phyloP scores from a whole-genome alignment of 2,113 vertebrate species.

The Aptenodytes forsteri region DNA sequence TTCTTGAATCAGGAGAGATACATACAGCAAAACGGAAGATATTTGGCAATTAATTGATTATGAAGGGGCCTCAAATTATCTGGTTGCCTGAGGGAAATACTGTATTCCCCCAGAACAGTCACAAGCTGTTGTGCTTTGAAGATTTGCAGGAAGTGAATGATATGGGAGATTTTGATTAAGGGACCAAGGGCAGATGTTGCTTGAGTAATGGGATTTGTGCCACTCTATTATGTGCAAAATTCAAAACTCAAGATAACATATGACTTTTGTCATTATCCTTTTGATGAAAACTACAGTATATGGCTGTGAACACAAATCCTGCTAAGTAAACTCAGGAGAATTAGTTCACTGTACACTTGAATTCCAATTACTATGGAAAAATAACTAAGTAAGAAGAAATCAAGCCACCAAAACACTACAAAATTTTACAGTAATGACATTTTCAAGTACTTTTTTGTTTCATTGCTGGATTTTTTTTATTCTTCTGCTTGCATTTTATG shows the following conservation, averaged over 20 bases:
- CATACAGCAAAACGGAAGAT: not conserved
- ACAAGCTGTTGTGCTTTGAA: constrained; percentile 36
- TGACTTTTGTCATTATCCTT: constrained; percentile 55
- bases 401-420: not conserved
- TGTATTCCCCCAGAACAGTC: not conserved
- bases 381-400: not conserved
- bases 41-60: constrained; percentile 35
- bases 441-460: not conserved
- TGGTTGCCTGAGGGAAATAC: constrained; percentile 8
- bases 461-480: not conserved
- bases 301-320: constrained; percentile 45
- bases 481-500: not conserved
- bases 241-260: constrained; percentile 42
- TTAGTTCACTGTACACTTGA: constrained; percentile 31
- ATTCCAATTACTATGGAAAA: constrained; percentile 45
- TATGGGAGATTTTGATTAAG: constrained; percentile 50
- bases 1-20: not conserved
- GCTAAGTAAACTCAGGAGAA: constrained; percentile 52
- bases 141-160: constrained; percentile 35
- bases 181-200: constrained; percentile 25
- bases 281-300: constrained; percentile 48
- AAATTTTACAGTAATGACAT: not conserved
- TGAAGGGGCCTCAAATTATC: constrained; percentile 2
- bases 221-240: constrained; percentile 39
- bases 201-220: constrained; percentile 56